Evolutionary conservation across 2,113 vertebrate species (phyloP), one percentile per base, ranked within the genome.

Genomic region (Jaculus jaculus): DNA sequence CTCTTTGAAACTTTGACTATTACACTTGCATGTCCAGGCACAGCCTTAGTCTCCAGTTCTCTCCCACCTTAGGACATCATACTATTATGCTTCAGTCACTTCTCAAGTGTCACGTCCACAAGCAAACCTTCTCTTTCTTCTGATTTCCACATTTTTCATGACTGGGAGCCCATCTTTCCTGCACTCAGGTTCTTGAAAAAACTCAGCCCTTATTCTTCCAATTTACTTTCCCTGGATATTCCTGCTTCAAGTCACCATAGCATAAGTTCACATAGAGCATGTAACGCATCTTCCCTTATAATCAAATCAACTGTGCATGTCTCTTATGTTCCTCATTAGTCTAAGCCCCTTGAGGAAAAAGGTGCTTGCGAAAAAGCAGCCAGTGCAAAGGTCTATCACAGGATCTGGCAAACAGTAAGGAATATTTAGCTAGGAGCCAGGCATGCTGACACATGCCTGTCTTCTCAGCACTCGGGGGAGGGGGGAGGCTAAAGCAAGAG

Each of bases 71-170:
- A 61, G n/a, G 8, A 60, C 20, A 39, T 68, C 39, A 75, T 7
- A 42, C 3, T 18, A 75, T 28, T 13, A 7, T 5, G 13, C 61
- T 74, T 79, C 61, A 61, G n/a, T 85, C 30, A 30, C 66, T 96
- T 74, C 47, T 66, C 91, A 94, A 91, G 75, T 26, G 54, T 24
- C 71, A 72, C 13, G 24, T 34, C 60, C 74, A 47, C 3, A 63
- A 28, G 20, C 91, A 95, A 96, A 83, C 16, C 23, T 89, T 7
- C 37, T 78, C 32, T 79, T 95, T 32, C 54, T 88, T 61, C 3
- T 21, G 18, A 84, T 23, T 87, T 82, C 61, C 34, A 32, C 34
- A 61, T 84, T 24, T 86, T 68, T 73, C 47, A 10, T 21, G 42
- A 78, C 66, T 78, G 65, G n/a, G 7, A 17, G 10, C 61, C 23